Percentiles rank a stretch among this genome's conserved stretches.
phyloP scores from a whole-genome alignment of 1,140 invertebrate species.

The Microplitis demolitor region DNA sequence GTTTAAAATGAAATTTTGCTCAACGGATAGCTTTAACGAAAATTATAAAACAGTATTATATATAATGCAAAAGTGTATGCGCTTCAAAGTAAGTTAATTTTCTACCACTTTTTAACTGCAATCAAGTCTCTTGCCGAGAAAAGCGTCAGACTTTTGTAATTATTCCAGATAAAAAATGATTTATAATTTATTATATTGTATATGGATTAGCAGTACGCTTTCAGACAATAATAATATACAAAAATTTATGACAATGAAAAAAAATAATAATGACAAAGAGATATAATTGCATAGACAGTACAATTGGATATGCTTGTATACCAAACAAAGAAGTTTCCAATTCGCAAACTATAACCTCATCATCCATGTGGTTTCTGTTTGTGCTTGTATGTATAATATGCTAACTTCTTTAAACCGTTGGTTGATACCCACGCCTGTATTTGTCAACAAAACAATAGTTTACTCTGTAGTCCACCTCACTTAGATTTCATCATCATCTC shows the following conservation, averaged over 20 bases:
- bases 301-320: neutral
- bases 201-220: no score
- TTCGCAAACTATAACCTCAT: neutral
- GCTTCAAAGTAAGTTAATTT: neutral
- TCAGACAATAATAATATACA: neutral
- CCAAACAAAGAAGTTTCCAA: constrained; percentile 2
- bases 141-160: no score
- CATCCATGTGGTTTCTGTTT: neutral
- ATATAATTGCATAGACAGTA: neutral
- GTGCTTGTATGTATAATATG: neutral
- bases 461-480: neutral
- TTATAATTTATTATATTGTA: no score
- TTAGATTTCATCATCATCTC: neutral
- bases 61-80: neutral
- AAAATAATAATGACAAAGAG: neutral
- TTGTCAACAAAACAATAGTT: neutral
- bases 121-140: neutral
- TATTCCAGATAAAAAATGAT: no score
- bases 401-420: neutral
- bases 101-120: neutral
- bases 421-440: neutral
- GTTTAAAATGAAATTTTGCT: no score
- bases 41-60: neutral
- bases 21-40: no score
- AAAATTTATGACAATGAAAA: neutral